Evolutionary conservation across 2,113 vertebrate genomes (phyloP).

Genomic region (Pachycephala philippinensis): DNA sequence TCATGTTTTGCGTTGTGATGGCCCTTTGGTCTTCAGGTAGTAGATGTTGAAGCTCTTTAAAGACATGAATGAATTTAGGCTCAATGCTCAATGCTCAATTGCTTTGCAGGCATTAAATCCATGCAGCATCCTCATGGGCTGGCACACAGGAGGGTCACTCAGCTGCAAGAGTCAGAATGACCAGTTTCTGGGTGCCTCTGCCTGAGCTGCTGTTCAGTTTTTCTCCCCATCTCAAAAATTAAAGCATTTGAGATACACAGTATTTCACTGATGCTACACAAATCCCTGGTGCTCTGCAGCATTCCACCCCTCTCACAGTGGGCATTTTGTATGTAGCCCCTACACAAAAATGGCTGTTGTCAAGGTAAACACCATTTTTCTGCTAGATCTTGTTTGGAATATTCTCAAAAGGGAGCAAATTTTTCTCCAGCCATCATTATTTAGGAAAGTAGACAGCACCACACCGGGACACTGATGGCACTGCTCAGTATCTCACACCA

Average conservation of each 20-base stretch:
- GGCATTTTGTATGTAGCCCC: neutral
- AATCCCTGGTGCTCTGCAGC: neutral
- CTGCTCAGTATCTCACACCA: neutral
- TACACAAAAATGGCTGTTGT: neutral
- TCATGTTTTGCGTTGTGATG: neutral
- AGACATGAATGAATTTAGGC: neutral
- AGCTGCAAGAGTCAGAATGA: accelerated
- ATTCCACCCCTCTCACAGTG: neutral
- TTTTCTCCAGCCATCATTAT: neutral
- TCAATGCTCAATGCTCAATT: too few relatives aligned
- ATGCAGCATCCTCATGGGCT: neutral
- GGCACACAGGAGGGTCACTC: neutral
- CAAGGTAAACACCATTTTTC: neutral
- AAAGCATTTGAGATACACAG: neutral
- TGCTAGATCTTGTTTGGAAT: neutral
- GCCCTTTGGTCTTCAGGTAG: neutral
- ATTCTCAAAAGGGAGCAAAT: neutral
- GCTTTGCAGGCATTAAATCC: neutral
- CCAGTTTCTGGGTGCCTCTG: neutral
- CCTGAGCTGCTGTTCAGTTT: neutral
- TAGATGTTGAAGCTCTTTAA: neutral
- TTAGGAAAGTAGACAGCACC: neutral
- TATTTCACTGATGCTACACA: neutral
- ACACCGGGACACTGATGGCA: neutral
- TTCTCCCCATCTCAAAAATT: neutral